Percentiles rank a stretch among this genome's conserved stretches.
Conservation (phyloP, 2,888 invertebrate genomes). For the Sinotaia quadrata region DNA sequence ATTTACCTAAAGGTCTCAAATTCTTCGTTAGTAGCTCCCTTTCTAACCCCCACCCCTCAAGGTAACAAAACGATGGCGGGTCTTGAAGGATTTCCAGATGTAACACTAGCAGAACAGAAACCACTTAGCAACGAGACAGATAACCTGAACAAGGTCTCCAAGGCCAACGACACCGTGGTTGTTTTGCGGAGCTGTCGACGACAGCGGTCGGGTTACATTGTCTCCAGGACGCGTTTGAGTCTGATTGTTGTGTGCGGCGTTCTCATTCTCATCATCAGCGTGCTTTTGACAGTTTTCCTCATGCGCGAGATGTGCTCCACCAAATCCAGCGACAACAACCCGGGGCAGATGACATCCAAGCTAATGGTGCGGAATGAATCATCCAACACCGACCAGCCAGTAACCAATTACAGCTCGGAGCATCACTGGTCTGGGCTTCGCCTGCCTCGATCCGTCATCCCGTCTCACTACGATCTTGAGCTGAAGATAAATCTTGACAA, state of each 20-base stretch:
- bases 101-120: slow-evolving; percentile 37
- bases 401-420: not conserved
- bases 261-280: slow-evolving; percentile 14
- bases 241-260: slow-evolving; percentile 7
- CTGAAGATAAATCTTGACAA: slow-evolving; percentile 48
- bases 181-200: slow-evolving; percentile 8
- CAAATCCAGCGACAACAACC: not conserved
- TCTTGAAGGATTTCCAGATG: slow-evolving; percentile 37
- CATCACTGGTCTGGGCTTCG: slow-evolving; percentile 50
- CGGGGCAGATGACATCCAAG: no score
- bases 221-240: not conserved
- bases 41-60: not conserved
- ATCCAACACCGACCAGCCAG: not conserved
- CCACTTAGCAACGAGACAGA: slow-evolving; percentile 18
- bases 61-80: slow-evolving; percentile 16
- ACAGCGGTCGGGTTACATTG: not conserved
- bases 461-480: slow-evolving; percentile 54
- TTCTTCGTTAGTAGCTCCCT: not conserved
- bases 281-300: slow-evolving; percentile 21
- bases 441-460: slow-evolving; percentile 51
- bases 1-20: no score
- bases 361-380: no score
- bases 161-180: slow-evolving; percentile 30
- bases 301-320: slow-evolving; percentile 15
- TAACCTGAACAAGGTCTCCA: slow-evolving; percentile 28